Percentiles rank a stretch among this genome's conserved stretches.
Evolutionary conservation across 2,888 invertebrate species (phyloP).

Genomic region (Hypolimnas misippus): DNA sequence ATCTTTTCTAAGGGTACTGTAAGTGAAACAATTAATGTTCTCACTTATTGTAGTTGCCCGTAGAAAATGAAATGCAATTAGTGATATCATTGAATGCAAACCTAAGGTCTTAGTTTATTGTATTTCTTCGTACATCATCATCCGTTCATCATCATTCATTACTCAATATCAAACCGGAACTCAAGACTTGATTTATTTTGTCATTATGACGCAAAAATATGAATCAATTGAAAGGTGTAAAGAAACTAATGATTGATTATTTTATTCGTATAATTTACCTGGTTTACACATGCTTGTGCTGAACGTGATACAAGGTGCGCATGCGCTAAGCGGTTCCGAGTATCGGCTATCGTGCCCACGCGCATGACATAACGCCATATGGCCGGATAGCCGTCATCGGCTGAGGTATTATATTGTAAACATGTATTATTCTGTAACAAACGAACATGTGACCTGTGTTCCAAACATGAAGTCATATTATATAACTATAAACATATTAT

Average conservation of each 20-base stretch:
- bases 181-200: neutral
- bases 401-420: constrained; percentile 24
- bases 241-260: neutral
- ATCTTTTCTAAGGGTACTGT: no score
- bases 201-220: neutral
- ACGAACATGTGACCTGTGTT: constrained; percentile 25
- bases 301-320: constrained; percentile 36
- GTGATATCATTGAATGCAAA: no score
- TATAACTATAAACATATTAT: no score
- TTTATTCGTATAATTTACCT: constrained; percentile 10
- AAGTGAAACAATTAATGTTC: no score
- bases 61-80: no score
- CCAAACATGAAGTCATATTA: neutral
- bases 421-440: constrained; percentile 21
- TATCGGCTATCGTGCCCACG: constrained; percentile 49
- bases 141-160: constrained; percentile 9
- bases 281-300: constrained; percentile 15
- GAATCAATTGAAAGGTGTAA: neutral
- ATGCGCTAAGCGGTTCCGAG: constrained; percentile 22
- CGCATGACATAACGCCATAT: constrained; percentile 58
- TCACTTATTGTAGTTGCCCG: no score
- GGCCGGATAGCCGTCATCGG: constrained; percentile 41
- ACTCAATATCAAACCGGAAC: neutral
- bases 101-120: constrained; percentile 17
- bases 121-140: neutral